phyloP scores from a whole-genome alignment of 2,113 vertebrate species.

The Peromyscus polionotus region DNA sequence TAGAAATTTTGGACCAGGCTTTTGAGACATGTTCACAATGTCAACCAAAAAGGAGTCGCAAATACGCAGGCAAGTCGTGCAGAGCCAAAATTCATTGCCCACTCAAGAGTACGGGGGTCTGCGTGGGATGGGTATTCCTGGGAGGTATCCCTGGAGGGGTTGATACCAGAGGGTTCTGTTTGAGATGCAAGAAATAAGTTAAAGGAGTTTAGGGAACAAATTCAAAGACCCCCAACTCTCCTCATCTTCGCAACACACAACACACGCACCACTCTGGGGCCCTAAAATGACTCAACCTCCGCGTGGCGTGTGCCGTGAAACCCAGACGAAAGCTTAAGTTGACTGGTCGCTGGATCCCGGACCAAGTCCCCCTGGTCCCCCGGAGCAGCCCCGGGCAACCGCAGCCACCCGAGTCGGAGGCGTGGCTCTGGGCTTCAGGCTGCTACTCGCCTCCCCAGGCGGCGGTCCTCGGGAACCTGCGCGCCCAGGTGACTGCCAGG shows the following conservation, averaged over 20 bases:
- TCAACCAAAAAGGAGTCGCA: neutral
- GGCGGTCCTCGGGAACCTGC: conserved; percentile 35
- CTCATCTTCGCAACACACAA: neutral
- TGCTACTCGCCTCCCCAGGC: neutral
- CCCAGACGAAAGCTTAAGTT: neutral
- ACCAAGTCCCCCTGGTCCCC: neutral
- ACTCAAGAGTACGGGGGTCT: neutral
- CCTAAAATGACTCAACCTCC: conserved; percentile 9
- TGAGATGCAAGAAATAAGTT: conserved; percentile 61
- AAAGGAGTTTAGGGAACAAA: conserved; percentile 58
- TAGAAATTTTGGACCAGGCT: conserved; percentile 23
- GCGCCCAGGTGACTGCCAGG: conserved; percentile 66
- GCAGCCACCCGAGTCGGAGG: neutral
- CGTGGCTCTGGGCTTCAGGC: neutral
- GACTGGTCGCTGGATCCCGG: neutral
- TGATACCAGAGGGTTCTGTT: neutral
- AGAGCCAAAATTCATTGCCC: conserved; percentile 25
- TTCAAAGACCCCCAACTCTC: conserved; percentile 42
- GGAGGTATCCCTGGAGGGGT: neutral
- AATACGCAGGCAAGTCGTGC: neutral
- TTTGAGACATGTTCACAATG: conserved; percentile 21
- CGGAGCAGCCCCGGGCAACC: neutral
- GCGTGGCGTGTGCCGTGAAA: neutral
- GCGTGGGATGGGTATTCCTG: neutral
- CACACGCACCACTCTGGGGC: neutral